These are phyloP conservation scores for Sylvicola cinctus DNA, from an alignment of 2,888 invertebrate species.

Conservation along the genomic window DNA sequence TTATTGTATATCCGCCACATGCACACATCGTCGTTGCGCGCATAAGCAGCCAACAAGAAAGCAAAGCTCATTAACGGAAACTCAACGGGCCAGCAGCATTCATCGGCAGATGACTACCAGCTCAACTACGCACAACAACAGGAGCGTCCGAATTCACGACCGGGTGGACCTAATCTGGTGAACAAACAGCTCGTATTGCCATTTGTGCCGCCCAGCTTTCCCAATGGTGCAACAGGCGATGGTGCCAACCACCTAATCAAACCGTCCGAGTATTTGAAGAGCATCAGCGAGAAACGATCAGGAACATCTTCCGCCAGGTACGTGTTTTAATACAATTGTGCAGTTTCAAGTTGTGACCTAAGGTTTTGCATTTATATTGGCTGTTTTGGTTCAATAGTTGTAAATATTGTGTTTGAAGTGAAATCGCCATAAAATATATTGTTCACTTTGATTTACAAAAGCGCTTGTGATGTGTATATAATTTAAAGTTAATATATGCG, in stretches of 20 bases:
- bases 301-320: constrained; percentile 28
- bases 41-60: constrained; percentile 29
- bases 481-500: too few species aligned
- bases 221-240: constrained; percentile 35
- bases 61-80: constrained; percentile 25
- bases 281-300: constrained; percentile 44
- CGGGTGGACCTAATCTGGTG: constrained; percentile 40
- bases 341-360: too few species aligned
- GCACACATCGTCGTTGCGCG: constrained; percentile 15
- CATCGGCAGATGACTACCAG: constrained; percentile 3
- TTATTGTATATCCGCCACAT: too few species aligned
- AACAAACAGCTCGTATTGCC: constrained; percentile 72
- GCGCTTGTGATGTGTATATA: too few species aligned
- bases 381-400: too few species aligned
- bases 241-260: constrained; percentile 73
- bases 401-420: too few species aligned
- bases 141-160: constrained; percentile 10
- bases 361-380: too few species aligned
- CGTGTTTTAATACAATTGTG: too few species aligned
- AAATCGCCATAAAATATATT: too few species aligned
- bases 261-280: constrained; percentile 77
- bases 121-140: constrained; percentile 4
- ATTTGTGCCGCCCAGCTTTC: constrained; percentile 82
- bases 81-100: constrained; percentile 10
- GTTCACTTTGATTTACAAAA: too few species aligned